These are phyloP conservation scores for Pluvialis apricaria DNA, from an alignment of 2,113 vertebrate genomes.

Conservation along the genomic window DNA sequence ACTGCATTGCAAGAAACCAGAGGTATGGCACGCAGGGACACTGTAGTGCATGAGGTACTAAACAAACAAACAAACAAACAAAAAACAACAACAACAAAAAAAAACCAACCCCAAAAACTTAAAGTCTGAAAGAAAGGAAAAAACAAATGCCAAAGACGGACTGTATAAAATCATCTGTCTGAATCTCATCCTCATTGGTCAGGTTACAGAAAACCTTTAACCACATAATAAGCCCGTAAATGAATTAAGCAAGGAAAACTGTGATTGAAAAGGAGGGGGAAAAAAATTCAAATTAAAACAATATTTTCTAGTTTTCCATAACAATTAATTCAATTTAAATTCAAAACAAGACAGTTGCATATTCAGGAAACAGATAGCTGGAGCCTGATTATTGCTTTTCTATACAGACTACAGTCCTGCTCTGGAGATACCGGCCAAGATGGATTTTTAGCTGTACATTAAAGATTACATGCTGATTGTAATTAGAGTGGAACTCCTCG, in stretches of 20 bases:
- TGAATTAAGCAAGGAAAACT: background rate
- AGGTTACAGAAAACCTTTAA: background rate
- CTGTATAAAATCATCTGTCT: background rate
- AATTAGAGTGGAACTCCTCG: background rate
- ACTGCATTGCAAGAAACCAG: background rate
- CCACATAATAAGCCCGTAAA: background rate
- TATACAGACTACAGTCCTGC: background rate
- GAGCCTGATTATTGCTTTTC: background rate
- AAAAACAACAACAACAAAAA: background rate
- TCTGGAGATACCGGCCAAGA: background rate
- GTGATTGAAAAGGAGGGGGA: background rate
- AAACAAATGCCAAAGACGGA: background rate
- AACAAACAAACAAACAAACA: background rate
- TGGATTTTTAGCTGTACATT: background rate
- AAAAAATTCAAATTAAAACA: background rate
- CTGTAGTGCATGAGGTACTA: background rate
- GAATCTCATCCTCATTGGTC: background rate
- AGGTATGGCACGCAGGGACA: background rate
- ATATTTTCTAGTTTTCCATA: background rate
- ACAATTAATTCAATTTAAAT: background rate
- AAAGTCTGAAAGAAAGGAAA: background rate
- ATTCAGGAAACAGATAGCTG: background rate
- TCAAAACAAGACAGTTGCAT: background rate
- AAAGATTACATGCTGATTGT: background rate
- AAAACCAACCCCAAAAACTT: background rate